Conservation (phyloP, 2,113 vertebrate genomes). For the Tympanuchus pallidicinctus region DNA sequence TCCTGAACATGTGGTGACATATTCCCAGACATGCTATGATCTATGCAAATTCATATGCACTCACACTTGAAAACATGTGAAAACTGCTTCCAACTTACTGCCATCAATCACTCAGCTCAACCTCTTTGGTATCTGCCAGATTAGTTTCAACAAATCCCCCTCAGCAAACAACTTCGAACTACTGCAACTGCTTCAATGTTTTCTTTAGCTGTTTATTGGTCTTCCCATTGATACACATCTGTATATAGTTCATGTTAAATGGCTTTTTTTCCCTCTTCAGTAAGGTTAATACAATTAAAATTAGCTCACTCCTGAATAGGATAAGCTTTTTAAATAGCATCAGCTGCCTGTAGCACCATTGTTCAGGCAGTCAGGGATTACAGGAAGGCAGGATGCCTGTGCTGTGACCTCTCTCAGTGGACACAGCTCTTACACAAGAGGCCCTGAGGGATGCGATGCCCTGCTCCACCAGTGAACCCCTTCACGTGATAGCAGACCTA, state of each 20-base stretch:
- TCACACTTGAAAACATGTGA: neutral
- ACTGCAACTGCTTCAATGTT: slow-evolving; percentile 1
- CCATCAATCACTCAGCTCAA: neutral
- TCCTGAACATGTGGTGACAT: slow-evolving; percentile 11
- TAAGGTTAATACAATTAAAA: slow-evolving; percentile 70
- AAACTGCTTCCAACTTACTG: neutral
- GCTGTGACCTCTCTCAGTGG: neutral
- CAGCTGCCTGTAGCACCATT: slow-evolving; percentile 26
- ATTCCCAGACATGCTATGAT: neutral
- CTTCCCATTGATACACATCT: neutral
- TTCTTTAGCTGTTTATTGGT: slow-evolving; percentile 43
- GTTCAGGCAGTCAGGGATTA: slow-evolving; percentile 40
- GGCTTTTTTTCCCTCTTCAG: slow-evolving; percentile 42
- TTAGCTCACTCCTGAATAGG: slow-evolving; percentile 56
- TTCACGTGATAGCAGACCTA: neutral
- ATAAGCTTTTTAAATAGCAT: slow-evolving; percentile 66
- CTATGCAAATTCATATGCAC: slow-evolving; percentile 14
- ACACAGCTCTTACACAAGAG: neutral
- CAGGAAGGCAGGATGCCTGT: slow-evolving; percentile 59
- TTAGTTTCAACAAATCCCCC: neutral
- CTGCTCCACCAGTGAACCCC: neutral
- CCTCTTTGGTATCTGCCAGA: neutral
- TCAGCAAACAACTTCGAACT: neutral
- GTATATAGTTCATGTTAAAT: slow-evolving; percentile 21
- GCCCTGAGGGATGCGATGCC: neutral